A percentile compares a stretch with the other conserved stretches of the same genome.
Evolutionary conservation across 2,888 invertebrate species (phyloP).

Genomic region (Perizoma affinitatum): DNA sequence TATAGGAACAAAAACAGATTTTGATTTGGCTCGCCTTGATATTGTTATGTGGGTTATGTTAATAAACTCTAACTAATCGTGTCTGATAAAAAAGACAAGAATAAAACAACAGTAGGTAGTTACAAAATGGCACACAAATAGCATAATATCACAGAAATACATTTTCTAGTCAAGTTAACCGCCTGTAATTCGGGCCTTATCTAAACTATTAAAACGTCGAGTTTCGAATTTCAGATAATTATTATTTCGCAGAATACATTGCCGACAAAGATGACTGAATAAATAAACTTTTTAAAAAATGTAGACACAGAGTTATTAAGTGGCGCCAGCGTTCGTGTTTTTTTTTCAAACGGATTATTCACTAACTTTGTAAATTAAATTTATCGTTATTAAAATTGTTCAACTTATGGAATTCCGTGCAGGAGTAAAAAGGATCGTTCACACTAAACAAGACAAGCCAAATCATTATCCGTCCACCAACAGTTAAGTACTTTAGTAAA

Average conservation of each 20-base stretch:
- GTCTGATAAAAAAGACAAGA: no score
- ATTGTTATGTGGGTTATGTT: no score
- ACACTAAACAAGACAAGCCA: neutral
- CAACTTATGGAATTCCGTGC: constrained; percentile 12
- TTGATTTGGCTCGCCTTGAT: no score
- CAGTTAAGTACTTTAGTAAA: no score
- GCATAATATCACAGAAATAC: no score
- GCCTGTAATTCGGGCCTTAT: constrained; percentile 1
- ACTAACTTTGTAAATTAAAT: constrained; percentile 11
- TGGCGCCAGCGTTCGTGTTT: constrained; percentile 22
- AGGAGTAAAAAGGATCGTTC: constrained; percentile 3
- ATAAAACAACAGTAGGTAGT: no score
- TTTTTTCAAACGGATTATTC: constrained; percentile 10
- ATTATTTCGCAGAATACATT: constrained; percentile 18
- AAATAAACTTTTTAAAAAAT: constrained; percentile 16
- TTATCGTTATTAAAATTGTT: constrained; percentile 14
- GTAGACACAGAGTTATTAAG: constrained; percentile 26
- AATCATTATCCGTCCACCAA: neutral
- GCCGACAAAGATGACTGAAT: constrained; percentile 26
- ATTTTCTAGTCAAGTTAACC: neutral
- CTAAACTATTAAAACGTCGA: neutral
- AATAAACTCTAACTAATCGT: no score
- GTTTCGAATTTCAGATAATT: constrained; percentile 21
- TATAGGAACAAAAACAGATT: no score
- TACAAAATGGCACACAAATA: no score